phyloP scores from a whole-genome alignment of 1,140 invertebrate genomes.

The Drosophila chauvacae region DNA sequence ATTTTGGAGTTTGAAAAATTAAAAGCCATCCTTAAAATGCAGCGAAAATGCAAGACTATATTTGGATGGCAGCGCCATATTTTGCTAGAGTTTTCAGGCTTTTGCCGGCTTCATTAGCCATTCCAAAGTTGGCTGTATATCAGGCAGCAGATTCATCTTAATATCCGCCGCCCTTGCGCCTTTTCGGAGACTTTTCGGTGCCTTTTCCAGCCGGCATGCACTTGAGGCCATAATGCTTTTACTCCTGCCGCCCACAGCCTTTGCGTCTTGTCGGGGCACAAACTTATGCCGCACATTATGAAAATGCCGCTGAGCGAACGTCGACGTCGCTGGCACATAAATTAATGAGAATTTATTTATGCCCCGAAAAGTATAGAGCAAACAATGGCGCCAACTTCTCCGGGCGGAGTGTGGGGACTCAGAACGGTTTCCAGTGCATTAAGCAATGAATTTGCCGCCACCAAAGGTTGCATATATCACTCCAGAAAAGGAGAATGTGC shows the following conservation, averaged over 20 bases:
- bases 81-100: conserved; percentile 18
- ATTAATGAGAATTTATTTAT: conserved; percentile 83
- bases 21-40: conserved; percentile 2
- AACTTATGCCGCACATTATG: conserved; percentile 72
- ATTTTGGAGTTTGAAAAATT: conserved; percentile 3
- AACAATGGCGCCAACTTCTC: conserved; percentile 35
- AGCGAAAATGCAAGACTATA: conserved; percentile 15
- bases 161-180: conserved; percentile 26
- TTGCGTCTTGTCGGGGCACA: conserved; percentile 42
- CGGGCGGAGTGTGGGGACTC: background rate
- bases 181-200: conserved; percentile 12
- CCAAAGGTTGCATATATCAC: conserved; percentile 54
- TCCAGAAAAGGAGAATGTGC: conserved; percentile 36
- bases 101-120: conserved; percentile 67
- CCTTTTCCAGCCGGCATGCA: conserved; percentile 15
- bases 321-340: conserved; percentile 59
- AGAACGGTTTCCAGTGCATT: conserved; percentile 70
- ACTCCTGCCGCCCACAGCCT: background rate
- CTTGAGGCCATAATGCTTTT: conserved; percentile 50
- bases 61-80: conserved; percentile 1
- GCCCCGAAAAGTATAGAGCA: conserved; percentile 61
- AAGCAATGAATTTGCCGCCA: conserved; percentile 39
- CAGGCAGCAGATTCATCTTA: conserved; percentile 64
- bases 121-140: conserved; percentile 64
- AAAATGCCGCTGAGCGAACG: conserved; percentile 45